A percentile compares a stretch with the other conserved stretches of the same genome.
Evolutionary conservation across 2,888 invertebrate species (phyloP).

Genomic region (Nemapogon koenigi): DNA sequence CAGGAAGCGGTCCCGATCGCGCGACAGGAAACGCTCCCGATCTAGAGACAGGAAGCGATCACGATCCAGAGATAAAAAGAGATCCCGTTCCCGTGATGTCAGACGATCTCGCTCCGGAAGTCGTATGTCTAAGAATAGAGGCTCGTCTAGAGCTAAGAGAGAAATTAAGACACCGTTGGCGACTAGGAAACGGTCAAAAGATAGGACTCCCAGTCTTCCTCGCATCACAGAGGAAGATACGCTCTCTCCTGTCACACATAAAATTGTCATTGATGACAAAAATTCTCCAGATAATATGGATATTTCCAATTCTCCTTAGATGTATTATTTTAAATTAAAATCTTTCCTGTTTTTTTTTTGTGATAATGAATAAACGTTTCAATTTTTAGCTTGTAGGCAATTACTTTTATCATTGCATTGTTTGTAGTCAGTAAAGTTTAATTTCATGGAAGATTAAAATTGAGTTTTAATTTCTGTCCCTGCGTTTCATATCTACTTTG

Average conservation of each 20-base stretch:
- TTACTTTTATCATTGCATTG: too few relatives aligned
- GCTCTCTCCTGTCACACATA: slow-evolving; percentile 26
- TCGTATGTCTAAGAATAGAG: slow-evolving; percentile 47
- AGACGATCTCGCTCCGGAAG: slow-evolving; percentile 49
- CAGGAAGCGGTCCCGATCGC: slow-evolving; percentile 61
- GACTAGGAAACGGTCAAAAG: slow-evolving; percentile 3
- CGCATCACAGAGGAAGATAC: slow-evolving; percentile 16
- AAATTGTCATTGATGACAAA: slow-evolving; percentile 56
- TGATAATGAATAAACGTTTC: too few relatives aligned
- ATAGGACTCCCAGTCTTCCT: slow-evolving; percentile 12
- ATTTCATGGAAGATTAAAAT: too few relatives aligned
- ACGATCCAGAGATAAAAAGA: slow-evolving; percentile 49
- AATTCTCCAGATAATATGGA: slow-evolving; percentile 78
- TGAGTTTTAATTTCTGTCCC: too few relatives aligned
- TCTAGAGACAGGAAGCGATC: slow-evolving; percentile 56
- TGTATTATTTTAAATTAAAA: slow-evolving; percentile 7
- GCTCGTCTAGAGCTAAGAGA: slow-evolving; percentile 42
- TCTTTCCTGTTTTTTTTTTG: too few relatives aligned
- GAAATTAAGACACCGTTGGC: not conserved
- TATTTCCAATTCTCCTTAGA: slow-evolving; percentile 78
- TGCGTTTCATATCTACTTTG: too few relatives aligned
- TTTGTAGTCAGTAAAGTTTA: too few relatives aligned
- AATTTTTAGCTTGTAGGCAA: too few relatives aligned
- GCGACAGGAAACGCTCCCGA: slow-evolving; percentile 51
- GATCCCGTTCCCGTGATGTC: slow-evolving; percentile 47